Percentiles rank a stretch among this genome's conserved stretches.
These are phyloP conservation scores for Cephus spinipes DNA, from an alignment of 2,888 invertebrate genomes.

Conservation along the genomic window DNA sequence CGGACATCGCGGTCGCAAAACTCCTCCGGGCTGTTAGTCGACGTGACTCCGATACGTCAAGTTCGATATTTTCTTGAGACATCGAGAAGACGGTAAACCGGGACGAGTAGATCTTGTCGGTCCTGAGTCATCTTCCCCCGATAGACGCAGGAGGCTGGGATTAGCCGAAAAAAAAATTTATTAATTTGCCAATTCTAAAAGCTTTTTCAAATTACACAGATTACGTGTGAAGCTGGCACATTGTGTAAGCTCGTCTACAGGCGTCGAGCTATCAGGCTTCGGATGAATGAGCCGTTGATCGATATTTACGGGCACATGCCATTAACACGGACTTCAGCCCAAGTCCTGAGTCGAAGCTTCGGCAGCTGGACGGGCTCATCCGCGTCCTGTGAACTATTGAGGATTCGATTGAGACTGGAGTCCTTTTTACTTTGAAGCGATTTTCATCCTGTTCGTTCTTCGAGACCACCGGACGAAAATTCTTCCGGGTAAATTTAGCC, in stretches of 20 bases:
- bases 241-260: not conserved
- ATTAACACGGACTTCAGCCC: not conserved
- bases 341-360: not conserved
- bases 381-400: not conserved
- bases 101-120: not conserved
- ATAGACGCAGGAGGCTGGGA: too few relatives aligned
- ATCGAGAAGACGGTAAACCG: not conserved
- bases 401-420: not conserved
- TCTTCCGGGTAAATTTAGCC: not conserved
- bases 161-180: too few relatives aligned
- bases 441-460: not conserved
- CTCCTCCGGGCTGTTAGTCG: not conserved
- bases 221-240: not conserved
- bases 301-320: not conserved
- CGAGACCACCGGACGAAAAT: not conserved
- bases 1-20: not conserved
- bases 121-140: not conserved
- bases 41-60: not conserved
- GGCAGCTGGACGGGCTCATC: not conserved
- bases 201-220: not conserved
- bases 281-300: not conserved
- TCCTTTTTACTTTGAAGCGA: not conserved
- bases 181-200: not conserved
- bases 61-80: not conserved
- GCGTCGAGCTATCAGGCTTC: not conserved